Base-by-base conservation (phyloP, 1,140 invertebrate species). In the Bombus sibiricus region DNA sequence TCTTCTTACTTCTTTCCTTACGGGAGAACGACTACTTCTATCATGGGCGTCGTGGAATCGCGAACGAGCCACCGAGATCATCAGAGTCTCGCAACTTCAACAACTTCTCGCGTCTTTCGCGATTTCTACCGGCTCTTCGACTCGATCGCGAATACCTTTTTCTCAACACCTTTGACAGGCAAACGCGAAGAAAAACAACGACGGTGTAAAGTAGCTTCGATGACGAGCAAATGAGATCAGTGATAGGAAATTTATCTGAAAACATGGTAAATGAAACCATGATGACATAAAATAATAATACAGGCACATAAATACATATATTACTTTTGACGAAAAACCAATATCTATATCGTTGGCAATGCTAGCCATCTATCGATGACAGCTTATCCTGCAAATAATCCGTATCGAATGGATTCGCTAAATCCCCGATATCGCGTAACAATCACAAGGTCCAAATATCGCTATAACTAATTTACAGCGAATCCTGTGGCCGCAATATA, bases 11-110 rank as follows among this genome's bases (percentile, higher is more conserved):
- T 22, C 1, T 22, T 37, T 37, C 1, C 57, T 53, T n/a, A n/a
- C 68, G n/a, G 68, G 1, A 39, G 25, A 80, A 25, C 64, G 39
- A 73, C 79, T 72, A 32, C 28, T 72, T 79, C 53, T 62, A 80
- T 85, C 76, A 62, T n/a, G 47, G 39, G 22, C 76, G 47, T 39
- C 53, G 83, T 64, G 13, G 47, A 79, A 64, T 64, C 53, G 15
- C 75, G 25, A 62, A 32, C 76, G 18, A 62, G 68, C 75, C 28
- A 62, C 41, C 76, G 18, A 62, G 76, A 79, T 53, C 53, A 73
- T 85, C 77, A 81, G 73, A 85, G 57, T 64, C 34, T 32, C 25
- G 32, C 53, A n/a, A 85, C 32, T 47, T 73, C 32, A 13, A 57
- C 68, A 15, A 37, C 22, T 53, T 85, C n/a, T 71, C 47, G 22